Percentiles rank a stretch among this genome's conserved stretches.
Evolutionary conservation across 2,888 invertebrate genomes (phyloP).

Genomic region (Herminia tarsipennalis): DNA sequence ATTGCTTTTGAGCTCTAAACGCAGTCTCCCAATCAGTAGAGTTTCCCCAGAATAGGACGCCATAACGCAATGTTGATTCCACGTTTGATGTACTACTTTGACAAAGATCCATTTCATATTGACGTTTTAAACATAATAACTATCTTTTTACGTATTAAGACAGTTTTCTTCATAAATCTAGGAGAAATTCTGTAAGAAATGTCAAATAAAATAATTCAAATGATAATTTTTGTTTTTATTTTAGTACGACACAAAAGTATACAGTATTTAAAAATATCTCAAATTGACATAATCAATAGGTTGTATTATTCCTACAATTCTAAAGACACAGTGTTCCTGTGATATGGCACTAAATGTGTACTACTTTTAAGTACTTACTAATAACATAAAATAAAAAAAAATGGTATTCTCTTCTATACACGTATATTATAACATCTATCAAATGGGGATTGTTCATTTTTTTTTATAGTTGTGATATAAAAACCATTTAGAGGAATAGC

Average conservation of each 20-base stretch:
- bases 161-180: neutral
- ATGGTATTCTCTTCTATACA: neutral
- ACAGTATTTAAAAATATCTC: neutral
- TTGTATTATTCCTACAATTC: neutral
- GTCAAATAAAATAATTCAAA: neutral
- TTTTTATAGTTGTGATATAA: too few relatives aligned
- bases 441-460: neutral
- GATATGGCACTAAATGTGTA: neutral
- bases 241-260: too few relatives aligned
- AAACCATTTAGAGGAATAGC: too few relatives aligned
- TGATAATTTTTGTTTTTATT: neutral
- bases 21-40: too few relatives aligned
- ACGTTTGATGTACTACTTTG: neutral
- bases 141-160: neutral
- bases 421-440: neutral
- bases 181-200: neutral
- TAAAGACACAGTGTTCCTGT: neutral
- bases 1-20: too few relatives aligned
- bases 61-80: too few relatives aligned
- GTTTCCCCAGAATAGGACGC: too few relatives aligned
- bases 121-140: neutral
- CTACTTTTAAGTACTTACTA: neutral
- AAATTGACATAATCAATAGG: neutral
- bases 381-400: neutral
- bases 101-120: neutral